phyloP scores from a whole-genome alignment of 2,888 invertebrate genomes.

The Oxytorus armatus region DNA sequence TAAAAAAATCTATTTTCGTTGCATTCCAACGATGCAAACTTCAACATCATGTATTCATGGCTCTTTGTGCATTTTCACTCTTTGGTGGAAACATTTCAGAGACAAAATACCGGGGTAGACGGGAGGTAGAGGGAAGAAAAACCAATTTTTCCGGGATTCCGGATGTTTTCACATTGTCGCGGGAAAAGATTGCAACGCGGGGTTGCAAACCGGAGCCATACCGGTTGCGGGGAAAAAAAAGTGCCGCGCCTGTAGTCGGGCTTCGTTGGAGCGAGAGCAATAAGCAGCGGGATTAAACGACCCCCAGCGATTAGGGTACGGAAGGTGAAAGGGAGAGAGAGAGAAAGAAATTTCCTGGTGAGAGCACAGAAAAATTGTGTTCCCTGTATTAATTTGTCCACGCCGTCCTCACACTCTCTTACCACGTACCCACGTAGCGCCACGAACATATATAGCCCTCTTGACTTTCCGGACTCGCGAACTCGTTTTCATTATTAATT shows the following conservation, averaged over 20 bases:
- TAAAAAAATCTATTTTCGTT: too few species aligned
- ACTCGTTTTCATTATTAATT: slow-evolving; percentile 67
- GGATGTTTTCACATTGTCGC: slow-evolving; percentile 1
- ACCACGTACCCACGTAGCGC: neutral
- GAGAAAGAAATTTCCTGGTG: slow-evolving; percentile 29
- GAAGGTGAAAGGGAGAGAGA: slow-evolving; percentile 30
- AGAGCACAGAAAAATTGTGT: slow-evolving; percentile 57
- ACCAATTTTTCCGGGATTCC: slow-evolving; percentile 24
- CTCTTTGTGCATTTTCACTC: too few species aligned
- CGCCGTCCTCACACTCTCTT: slow-evolving; percentile 15
- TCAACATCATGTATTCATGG: too few species aligned
- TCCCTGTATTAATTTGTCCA: slow-evolving; percentile 63
- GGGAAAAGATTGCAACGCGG: neutral
- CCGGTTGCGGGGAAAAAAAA: too few species aligned
- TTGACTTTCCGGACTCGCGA: slow-evolving; percentile 51
- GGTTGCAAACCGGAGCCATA: neutral
- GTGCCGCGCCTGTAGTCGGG: slow-evolving; percentile 2
- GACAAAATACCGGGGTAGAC: slow-evolving; percentile 36
- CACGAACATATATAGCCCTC: slow-evolving; percentile 15
- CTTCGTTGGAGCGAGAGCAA: slow-evolving; percentile 42
- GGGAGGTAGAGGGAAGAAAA: neutral
- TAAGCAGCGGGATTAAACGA: slow-evolving; percentile 47
- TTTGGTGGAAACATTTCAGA: slow-evolving; percentile 43
- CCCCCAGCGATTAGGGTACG: slow-evolving; percentile 28
- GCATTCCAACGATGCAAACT: too few species aligned